Percentiles rank a stretch among this genome's conserved stretches.
phyloP scores from a whole-genome alignment of 2,113 vertebrate species.

The Gymnobelideus leadbeateri region DNA sequence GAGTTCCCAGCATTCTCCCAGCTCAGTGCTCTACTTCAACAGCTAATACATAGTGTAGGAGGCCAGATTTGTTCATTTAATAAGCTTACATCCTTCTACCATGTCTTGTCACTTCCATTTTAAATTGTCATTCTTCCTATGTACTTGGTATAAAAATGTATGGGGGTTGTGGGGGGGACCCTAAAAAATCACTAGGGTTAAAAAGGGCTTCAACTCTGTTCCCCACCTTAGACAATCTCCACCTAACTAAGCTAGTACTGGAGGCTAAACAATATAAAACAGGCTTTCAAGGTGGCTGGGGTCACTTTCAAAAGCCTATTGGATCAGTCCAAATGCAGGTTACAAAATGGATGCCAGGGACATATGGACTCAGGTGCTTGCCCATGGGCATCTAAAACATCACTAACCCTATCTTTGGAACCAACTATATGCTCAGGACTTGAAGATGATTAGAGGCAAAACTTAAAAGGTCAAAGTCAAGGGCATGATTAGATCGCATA shows the following conservation, averaged over 20 bases:
- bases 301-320: background rate
- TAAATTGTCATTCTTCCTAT: constrained; percentile 37
- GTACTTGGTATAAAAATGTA: constrained; percentile 47
- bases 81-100: constrained; percentile 35
- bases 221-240: background rate
- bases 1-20: background rate
- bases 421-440: constrained; percentile 24
- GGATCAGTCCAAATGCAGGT: constrained; percentile 29
- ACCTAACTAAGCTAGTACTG: background rate
- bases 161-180: background rate
- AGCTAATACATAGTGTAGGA: constrained; percentile 39
- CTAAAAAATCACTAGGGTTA: background rate
- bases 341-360: constrained; percentile 12
- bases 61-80: constrained; percentile 16
- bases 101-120: constrained; percentile 26
- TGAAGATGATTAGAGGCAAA: constrained; percentile 24
- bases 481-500: constrained; percentile 24
- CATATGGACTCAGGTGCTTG: constrained; percentile 2
- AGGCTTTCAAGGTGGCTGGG: constrained; percentile 31
- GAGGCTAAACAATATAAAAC: constrained; percentile 26
- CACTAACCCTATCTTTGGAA: background rate
- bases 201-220: constrained; percentile 43
- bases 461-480: constrained; percentile 5
- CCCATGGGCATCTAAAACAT: background rate
- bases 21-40: background rate